A percentile compares a stretch with the other conserved stretches of the same genome.
Evolutionary conservation across 2,113 vertebrate genomes (phyloP).

Genomic region (Sphaerodactylus townsendi): DNA sequence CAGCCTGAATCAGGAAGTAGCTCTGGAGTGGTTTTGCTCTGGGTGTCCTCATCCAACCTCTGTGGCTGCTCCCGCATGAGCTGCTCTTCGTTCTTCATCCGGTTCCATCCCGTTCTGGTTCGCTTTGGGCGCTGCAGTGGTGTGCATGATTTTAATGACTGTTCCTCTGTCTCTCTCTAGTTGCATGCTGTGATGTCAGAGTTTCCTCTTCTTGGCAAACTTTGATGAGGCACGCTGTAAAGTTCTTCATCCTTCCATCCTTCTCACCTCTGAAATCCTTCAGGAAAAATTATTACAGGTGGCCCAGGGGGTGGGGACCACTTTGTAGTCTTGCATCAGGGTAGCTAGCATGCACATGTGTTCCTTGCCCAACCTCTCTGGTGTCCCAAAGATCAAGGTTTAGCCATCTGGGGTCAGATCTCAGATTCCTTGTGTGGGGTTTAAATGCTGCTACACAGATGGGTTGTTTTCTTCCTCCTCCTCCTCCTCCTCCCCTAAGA

Average conservation of each 20-base stretch:
- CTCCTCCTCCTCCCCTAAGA: background rate
- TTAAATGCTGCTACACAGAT: background rate
- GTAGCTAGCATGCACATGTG: background rate
- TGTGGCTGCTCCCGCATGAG: conserved; percentile 47
- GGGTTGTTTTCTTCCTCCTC: background rate
- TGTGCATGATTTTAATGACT: conserved; percentile 57
- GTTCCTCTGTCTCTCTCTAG: background rate
- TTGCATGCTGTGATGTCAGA: conserved; percentile 54
- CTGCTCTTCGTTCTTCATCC: conserved; percentile 4
- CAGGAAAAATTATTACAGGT: background rate
- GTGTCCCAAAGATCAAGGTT: background rate
- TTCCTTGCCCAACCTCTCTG: background rate
- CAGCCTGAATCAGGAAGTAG: background rate
- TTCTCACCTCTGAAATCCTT: conserved; percentile 27
- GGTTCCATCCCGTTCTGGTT: conserved; percentile 33
- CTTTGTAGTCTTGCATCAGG: conserved; percentile 9
- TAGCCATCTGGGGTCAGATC: background rate
- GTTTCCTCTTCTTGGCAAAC: conserved; percentile 11
- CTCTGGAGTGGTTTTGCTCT: conserved; percentile 55
- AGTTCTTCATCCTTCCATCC: background rate
- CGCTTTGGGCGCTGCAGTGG: conserved; percentile 48
- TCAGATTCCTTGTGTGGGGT: background rate
- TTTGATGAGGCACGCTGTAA: conserved; percentile 56
- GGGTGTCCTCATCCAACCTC: conserved; percentile 36
- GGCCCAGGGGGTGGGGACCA: background rate